Evolutionary conservation across 2,113 vertebrate genomes (phyloP).

Genomic region (Hepsetus odoe): DNA sequence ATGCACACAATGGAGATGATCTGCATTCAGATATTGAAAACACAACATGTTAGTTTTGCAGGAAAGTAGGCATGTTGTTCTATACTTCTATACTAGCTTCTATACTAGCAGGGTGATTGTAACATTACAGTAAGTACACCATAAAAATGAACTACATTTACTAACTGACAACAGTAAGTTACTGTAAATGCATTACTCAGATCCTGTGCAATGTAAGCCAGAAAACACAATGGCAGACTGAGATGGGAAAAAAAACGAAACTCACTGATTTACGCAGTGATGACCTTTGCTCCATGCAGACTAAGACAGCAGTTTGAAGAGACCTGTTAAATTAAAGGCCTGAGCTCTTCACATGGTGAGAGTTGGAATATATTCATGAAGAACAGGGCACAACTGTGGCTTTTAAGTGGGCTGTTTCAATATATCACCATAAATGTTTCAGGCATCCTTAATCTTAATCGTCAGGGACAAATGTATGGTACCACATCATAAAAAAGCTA

Average conservation of each 20-base stretch:
- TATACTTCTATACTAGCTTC: too few species aligned
- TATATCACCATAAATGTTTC: constrained; percentile 17
- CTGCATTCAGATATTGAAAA: too few species aligned
- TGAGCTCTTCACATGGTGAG: constrained; percentile 23
- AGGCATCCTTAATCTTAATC: constrained; percentile 40
- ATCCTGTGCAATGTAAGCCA: too few species aligned
- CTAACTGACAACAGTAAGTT: too few species aligned
- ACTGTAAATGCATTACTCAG: background rate
- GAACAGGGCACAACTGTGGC: constrained; percentile 20
- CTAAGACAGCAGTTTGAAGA: background rate
- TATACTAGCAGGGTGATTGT: too few species aligned
- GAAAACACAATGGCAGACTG: background rate
- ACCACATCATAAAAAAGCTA: constrained; percentile 16
- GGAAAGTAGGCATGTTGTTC: too few species aligned
- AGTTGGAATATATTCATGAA: constrained; percentile 12
- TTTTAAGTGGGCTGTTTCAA: constrained; percentile 7
- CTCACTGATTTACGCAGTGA: constrained; percentile 6
- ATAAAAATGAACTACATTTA: too few species aligned
- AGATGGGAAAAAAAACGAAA: constrained; percentile 5
- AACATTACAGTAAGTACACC: too few species aligned
- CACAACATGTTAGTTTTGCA: too few species aligned
- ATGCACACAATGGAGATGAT: too few species aligned
- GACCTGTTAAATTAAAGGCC: constrained; percentile 1
- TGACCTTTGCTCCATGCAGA: background rate
- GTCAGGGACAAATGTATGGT: constrained; percentile 15